Evolutionary conservation across 2,113 vertebrate species (phyloP), one percentile per base, ranked within the genome.

Genomic region (Tichodroma muraria): DNA sequence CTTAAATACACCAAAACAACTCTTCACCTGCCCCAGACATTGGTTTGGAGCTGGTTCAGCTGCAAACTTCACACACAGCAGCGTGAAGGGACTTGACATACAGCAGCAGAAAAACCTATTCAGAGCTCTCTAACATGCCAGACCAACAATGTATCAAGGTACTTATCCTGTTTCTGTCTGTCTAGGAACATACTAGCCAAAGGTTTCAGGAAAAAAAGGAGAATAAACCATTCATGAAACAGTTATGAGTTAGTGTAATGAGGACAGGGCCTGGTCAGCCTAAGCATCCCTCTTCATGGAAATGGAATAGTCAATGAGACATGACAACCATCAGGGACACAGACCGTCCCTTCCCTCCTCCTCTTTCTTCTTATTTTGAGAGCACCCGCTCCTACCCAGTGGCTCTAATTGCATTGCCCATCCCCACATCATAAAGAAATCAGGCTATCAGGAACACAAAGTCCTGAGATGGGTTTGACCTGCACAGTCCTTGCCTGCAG

Each of bases 321-420:
- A 0, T 35, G 40, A 80, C 49, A 90, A 69, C 23, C 0, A 0
- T 37, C 44, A 73, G 9, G 52, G 49, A 93, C 52, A n/a, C 13
- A 52, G 27, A 73, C 7, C 0, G 0, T 14, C 20, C 65, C 64
- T 84, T 22, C 20, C 69, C 80, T 85, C 35, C 72, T 76, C 22
- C 40, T 76, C 59, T 37, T 72, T 40, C 47, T 22, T 60, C 49
- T 40, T 42, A 22, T 35, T 64, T 40, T 40, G 44, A 81, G 28
- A 35, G n/a, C 1, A 5, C 37, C 8, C 0, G 0, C 33, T 85
- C 63, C 37, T 23, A 57, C 54, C 21, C 8, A 0, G 14, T 27
- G 1, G 7, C 20, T 68, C 15, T 19, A 66, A 50, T 10, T 45
- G 24, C 69, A 52, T 15, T 80, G 47, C 22, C 38, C 6, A 15